phyloP scores from a whole-genome alignment of 1,140 invertebrate species.

The Bombus superbus region DNA sequence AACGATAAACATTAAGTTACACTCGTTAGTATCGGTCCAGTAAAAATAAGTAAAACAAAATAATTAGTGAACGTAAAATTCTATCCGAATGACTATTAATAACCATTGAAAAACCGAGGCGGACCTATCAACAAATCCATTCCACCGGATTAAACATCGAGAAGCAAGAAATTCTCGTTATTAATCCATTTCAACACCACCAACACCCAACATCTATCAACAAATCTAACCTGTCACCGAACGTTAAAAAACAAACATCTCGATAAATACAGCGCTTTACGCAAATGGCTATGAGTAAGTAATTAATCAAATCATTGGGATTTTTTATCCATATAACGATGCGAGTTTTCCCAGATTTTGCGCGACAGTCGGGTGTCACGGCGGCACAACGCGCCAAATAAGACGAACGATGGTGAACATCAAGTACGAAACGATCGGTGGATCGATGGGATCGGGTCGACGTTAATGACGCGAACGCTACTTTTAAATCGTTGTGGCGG shows the following conservation, averaged over 20 bases:
- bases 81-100: neutral
- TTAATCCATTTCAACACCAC: no score
- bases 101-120: neutral
- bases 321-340: neutral
- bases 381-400: neutral
- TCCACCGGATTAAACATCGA: neutral
- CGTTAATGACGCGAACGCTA: slow-evolving; percentile 42
- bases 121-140: neutral
- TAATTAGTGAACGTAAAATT: neutral
- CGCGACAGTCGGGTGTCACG: neutral
- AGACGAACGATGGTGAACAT: neutral
- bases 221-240: neutral
- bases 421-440: neutral
- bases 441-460: slow-evolving; percentile 11
- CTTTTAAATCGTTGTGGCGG: slow-evolving; percentile 45
- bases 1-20: neutral
- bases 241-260: neutral
- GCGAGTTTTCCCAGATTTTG: neutral
- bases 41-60: neutral
- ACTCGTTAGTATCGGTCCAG: neutral
- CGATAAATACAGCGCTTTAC: neutral
- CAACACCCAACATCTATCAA: neutral
- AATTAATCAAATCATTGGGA: neutral
- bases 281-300: neutral
- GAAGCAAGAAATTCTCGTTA: neutral